Conservation (phyloP, 2,888 invertebrate species). For the Sesamia inferens region DNA sequence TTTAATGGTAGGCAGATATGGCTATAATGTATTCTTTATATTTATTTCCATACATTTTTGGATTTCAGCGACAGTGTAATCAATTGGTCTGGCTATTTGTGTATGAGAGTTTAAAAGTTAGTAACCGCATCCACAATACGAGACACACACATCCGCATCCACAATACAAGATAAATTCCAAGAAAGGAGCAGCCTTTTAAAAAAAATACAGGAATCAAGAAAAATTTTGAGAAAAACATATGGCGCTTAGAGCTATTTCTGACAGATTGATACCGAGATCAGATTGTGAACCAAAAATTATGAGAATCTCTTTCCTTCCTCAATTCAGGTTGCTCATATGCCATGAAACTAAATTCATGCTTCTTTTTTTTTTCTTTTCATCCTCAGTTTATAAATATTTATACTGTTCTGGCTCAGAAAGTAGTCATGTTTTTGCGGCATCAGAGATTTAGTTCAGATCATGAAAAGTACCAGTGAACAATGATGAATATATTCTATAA, state of each 20-base stretch:
- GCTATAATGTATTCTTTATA: neutral
- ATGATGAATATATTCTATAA: neutral
- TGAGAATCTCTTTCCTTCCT: neutral
- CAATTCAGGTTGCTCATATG: neutral
- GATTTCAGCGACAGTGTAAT: no score
- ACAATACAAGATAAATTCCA: no score
- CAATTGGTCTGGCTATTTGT: no score
- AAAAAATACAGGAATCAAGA: no score
- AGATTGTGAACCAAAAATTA: no score
- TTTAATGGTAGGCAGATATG: neutral
- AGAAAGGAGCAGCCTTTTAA: no score
- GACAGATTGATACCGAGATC: neutral
- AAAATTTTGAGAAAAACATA: neutral
- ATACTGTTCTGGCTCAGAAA: neutral
- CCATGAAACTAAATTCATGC: neutral
- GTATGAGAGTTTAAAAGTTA: no score
- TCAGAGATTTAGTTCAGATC: neutral
- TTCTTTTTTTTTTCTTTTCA: neutral
- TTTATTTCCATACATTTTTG: neutral
- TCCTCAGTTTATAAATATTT: neutral
- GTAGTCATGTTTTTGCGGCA: neutral
- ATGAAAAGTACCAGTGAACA: neutral
- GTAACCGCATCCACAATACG: no score
- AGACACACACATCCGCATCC: no score
- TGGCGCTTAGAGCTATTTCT: neutral